Evolutionary conservation across 2,797 vertebrate species (phyloP), one percentile per base, ranked within the genome.

Genomic region (Cirrhinus molitorella): DNA sequence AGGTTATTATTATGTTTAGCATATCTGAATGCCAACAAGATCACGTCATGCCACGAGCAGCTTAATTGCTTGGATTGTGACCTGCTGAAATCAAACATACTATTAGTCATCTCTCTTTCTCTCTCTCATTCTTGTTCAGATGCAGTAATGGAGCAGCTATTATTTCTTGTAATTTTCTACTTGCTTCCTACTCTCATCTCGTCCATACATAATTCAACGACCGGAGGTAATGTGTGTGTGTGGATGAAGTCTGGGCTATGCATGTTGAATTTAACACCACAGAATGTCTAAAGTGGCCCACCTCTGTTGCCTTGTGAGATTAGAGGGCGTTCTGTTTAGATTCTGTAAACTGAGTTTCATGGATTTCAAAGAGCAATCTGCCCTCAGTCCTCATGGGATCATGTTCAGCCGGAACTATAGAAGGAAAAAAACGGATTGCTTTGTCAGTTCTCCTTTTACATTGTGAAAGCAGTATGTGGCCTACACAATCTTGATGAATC

Each of bases 191-290:
- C 92, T 89, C 90, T 92, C 84, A 93, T 94, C 84, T 92, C 91
- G 87, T 91, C 94, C 89, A 94, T 95, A 90, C 94, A 95, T 93
- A 95, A 95, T 94, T 94, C 93, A 93, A 94, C 95, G 82, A 76
- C 93, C 83, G 94, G 90, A 95, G 95, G 95, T 96, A 94, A 95
- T 92, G 86, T 91, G 81, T 88, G 67, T 80, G 43, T 81, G 34
- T 68, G 34, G 59, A 31, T 73, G 83, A 67, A 49, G 66, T 80
- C 72, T 72, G 70, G 76, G 17, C 28, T 4, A 11, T 68, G 53
- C 23, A 55, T 47, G 67, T 78, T 83, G 80, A 68, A 84, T 88
- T 86, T 75, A 85, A 86, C 72, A 84, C 88, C 0, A 14, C 71
- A 82, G 85, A 73, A 79, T 47, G 78, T 79, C 21, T 77, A 73